Conservation (phyloP, 2,113 vertebrate species). For the Stigmatopora nigra region DNA sequence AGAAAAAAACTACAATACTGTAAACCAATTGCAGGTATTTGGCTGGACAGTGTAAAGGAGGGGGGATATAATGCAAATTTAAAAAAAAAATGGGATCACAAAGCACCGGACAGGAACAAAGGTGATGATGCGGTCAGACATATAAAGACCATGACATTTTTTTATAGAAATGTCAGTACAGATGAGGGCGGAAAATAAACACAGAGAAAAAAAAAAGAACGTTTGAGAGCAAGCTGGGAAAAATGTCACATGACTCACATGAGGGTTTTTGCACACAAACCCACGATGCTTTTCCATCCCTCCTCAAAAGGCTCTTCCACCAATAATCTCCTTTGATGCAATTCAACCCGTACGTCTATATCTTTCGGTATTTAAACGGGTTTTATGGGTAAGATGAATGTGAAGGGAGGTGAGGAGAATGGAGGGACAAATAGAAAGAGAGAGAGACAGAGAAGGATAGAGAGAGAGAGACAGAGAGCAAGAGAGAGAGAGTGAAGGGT, state of each 20-base stretch:
- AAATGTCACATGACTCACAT: conserved; percentile 62
- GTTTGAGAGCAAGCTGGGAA: neutral
- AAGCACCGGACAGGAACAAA: conserved; percentile 8
- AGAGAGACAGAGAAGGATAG: too few relatives aligned
- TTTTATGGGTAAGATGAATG: conserved; percentile 1
- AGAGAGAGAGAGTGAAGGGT: conserved; percentile 14
- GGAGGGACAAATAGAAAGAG: neutral
- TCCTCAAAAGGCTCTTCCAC: conserved; percentile 2
- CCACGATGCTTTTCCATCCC: conserved; percentile 45
- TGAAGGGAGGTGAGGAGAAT: neutral
- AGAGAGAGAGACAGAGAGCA: conserved; percentile 16
- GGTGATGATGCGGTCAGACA: neutral
- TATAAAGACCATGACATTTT: neutral
- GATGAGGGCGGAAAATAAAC: neutral
- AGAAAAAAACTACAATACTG: neutral
- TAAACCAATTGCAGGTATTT: conserved; percentile 32
- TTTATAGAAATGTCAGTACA: neutral
- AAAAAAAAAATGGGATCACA: conserved; percentile 29
- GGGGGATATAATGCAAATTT: conserved; percentile 28
- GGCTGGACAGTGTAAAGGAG: conserved; percentile 32
- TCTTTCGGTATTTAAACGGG: conserved; percentile 9
- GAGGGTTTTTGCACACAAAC: conserved; percentile 55
- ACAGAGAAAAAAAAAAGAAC: neutral
- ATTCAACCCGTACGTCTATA: neutral
- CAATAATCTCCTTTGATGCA: conserved; percentile 8